These are phyloP conservation scores for Acanthurus tractus DNA, from an alignment of 2,797 vertebrate genomes.

Conservation along the genomic window DNA sequence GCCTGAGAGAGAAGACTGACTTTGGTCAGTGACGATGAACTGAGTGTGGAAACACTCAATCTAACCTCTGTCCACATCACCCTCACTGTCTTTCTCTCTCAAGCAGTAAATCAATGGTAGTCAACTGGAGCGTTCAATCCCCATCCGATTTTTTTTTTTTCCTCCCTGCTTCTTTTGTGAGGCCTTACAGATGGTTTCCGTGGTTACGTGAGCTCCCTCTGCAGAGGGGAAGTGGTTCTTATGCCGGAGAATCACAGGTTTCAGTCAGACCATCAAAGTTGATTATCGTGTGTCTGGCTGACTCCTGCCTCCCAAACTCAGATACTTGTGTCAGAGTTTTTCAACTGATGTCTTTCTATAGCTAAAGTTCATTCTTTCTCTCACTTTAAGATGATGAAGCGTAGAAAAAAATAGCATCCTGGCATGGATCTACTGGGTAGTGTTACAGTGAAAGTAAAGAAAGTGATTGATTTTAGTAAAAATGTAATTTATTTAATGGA, in stretches of 20 bases:
- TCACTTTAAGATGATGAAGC: constrained; percentile 7
- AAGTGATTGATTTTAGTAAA: not conserved
- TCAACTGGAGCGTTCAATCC: constrained; percentile 75
- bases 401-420: too few relatives aligned
- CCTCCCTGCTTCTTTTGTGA: constrained; percentile 57
- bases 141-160: constrained; percentile 38
- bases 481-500: not conserved
- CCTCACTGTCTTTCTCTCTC: constrained; percentile 33
- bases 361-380: too few relatives aligned
- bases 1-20: constrained; percentile 11
- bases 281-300: constrained; percentile 25
- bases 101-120: constrained; percentile 74
- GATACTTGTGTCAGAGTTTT: too few relatives aligned
- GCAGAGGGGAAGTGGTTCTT: constrained; percentile 58
- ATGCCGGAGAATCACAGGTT: constrained; percentile 60
- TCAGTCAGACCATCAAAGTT: constrained; percentile 32
- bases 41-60: constrained; percentile 36
- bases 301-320: constrained; percentile 25
- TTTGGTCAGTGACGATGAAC: constrained; percentile 31
- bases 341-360: too few relatives aligned
- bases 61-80: constrained; percentile 31
- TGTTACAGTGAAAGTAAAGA: not conserved
- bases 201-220: constrained; percentile 71
- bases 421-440: not conserved
- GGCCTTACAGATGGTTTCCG: constrained; percentile 72